Evolutionary conservation across 1,140 invertebrate species (phyloP), one percentile per base, ranked within the genome.

Genomic region (Brachionus rotundiformis): DNA sequence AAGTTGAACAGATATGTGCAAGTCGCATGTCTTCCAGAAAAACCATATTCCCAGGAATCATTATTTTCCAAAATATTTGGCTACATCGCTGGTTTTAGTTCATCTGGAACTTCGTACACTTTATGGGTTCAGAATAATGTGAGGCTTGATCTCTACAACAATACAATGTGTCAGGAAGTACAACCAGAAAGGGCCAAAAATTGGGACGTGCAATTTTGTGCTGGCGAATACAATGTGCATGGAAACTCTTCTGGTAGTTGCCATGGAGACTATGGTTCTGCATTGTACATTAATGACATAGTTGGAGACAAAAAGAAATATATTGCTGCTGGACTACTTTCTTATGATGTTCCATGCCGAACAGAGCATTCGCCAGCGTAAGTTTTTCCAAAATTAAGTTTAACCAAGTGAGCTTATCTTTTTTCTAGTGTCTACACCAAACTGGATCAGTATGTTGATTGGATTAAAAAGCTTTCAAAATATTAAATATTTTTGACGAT

Each of bases 191-290:
- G 23, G 39, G 13, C n/a, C 5, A 47, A 59, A 77, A 59, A 77
- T 19, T 77, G 73, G 73, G 47, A 49, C 8, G 13, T 29, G 6
- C 73, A 77, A 59, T 77, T 77, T 59, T 77, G 73, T 77, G 73
- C 73, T 13, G 73, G 73, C 47, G 59, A 63, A 63, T 63, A 63
- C 59, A 31, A 63, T n/a, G 3, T 31, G 3, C 29, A 29, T 27
- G 59, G 59, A 29, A 63, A 63, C 27, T 16, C 29, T 8, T 27
- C 59, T 11, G 59, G 59, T 0, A 7, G 27, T 5, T 63, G 59
- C 27, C 59, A 63, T 31, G 59, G 59, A 29, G 59, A 63, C 27
- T 63, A 63, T n/a, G 47, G 47, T 16, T 49, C 47, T 6, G 13
- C 47, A 13, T 16, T 49, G 47, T 49, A 0, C 16, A 16, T 36